Base-by-base conservation (phyloP, 2,797 vertebrate species). In the Gambelia wislizenii region DNA sequence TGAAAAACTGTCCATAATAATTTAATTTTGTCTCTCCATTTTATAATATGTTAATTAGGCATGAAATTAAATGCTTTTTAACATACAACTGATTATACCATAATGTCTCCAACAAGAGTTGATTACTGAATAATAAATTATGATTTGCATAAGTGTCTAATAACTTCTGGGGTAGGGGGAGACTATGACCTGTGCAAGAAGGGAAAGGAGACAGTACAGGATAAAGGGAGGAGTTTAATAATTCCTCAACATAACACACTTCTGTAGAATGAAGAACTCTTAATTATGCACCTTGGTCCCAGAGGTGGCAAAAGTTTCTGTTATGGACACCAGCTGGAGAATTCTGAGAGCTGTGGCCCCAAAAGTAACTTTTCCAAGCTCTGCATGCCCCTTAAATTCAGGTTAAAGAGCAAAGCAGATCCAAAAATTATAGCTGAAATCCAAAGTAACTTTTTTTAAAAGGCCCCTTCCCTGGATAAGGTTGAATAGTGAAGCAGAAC, bases 1-100 rank as follows among this genome's bases (percentile, higher is more conserved):
- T 95, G 92, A 94, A 96, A n/a, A 96, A 96, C 95, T 96, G 96
- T 95, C 96, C 95, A 95, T 95, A 95, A 96, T 96, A 95, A 96
- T 96, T 96, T 91, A 96, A 96, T 96, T 95, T 94, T 94, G 89
- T 92, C 88, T 93, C 90, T 87, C 94, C 92, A 90, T 92, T 95
- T 95, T 95, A 89, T 95, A 96, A 93, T 95, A 96, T 96, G 95
- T 92, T 96, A 95, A 96, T 94, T 94, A 96, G 92, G 93, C 94
- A 95, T 94, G 92, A 95, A 96, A 96, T 95, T 90, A 95, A 95
- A 95, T 92, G 93, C 94, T 93, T 96, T 67, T 95, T 95, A 95
- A 93, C 94, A 96, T 94, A 96, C 89, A 95, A 95, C 95, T 96
- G 94, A 96, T 96, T 95, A 95, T 83, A 90, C 92, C 90, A 92